Percentiles rank a stretch among this genome's conserved stretches.
Conservation (phyloP, 2,888 invertebrate species). For the Choreutis nemorana region DNA sequence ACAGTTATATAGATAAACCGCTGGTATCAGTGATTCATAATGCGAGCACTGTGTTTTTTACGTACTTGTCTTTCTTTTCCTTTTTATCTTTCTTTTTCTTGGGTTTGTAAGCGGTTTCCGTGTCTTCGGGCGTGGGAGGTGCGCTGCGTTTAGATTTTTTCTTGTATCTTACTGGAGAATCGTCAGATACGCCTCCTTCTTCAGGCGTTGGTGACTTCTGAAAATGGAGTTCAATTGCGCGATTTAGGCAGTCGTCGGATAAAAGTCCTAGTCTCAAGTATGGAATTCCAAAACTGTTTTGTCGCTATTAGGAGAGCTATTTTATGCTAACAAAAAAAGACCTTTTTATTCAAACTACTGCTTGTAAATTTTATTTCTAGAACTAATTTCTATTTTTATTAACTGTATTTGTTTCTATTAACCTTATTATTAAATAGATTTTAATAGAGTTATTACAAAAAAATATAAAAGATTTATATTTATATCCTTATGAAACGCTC, state of each 20-base stretch:
- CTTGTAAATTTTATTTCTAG: too few relatives aligned
- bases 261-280: too few relatives aligned
- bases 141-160: constrained; percentile 52
- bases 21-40: background rate
- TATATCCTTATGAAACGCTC: too few relatives aligned
- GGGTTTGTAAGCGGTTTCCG: constrained; percentile 34
- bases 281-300: too few relatives aligned
- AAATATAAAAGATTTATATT: too few relatives aligned
- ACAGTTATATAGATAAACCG: background rate
- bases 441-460: too few relatives aligned
- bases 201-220: constrained; percentile 50
- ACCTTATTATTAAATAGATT: too few relatives aligned
- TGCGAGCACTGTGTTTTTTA: background rate
- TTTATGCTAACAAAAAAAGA: too few relatives aligned
- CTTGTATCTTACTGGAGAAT: constrained; percentile 47
- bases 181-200: constrained; percentile 45
- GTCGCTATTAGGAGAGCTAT: too few relatives aligned
- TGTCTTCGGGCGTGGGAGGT: constrained; percentile 42
- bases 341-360: too few relatives aligned
- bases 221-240: background rate
- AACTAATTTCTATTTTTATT: too few relatives aligned
- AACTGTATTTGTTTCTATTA: too few relatives aligned
- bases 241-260: background rate
- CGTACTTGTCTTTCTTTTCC: constrained; percentile 50
- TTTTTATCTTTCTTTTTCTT: constrained; percentile 62